Conservation (phyloP, 1,140 invertebrate genomes). For the Panagrolaimus sp. region DNA sequence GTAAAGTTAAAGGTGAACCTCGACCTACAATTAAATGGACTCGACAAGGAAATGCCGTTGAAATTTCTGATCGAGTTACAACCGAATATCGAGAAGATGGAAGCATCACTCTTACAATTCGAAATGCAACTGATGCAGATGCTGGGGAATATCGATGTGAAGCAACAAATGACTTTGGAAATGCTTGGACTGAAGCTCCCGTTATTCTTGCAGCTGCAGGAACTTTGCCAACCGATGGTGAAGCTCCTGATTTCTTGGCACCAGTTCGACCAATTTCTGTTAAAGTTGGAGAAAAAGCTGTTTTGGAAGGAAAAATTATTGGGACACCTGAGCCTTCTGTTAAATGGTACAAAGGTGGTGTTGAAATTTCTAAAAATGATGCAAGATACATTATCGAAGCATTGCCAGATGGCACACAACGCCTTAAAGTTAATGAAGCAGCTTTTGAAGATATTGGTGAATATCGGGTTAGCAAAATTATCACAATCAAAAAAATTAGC, state of each 20-base stretch:
- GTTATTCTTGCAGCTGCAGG: constrained; percentile 44
- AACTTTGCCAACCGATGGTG: constrained; percentile 47
- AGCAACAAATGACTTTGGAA: constrained; percentile 53
- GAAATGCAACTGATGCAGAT: constrained; percentile 68
- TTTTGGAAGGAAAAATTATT: constrained; percentile 70
- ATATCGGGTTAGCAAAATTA: constrained; percentile 12
- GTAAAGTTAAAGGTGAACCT: constrained; percentile 60
- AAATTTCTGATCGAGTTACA: constrained; percentile 58
- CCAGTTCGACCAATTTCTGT: constrained; percentile 54
- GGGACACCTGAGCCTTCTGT: constrained; percentile 76
- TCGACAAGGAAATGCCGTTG: constrained; percentile 60
- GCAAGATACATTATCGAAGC: constrained; percentile 60
- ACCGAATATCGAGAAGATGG: constrained; percentile 51
- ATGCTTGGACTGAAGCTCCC: constrained; percentile 56
- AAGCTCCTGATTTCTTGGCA: constrained; percentile 53
- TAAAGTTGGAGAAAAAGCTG: constrained; percentile 71
- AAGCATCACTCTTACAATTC: constrained; percentile 66
- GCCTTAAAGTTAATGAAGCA: constrained; percentile 69
- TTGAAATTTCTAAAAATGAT: constrained; percentile 56
- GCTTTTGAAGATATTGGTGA: constrained; percentile 72
- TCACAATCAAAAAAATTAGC: too few species aligned
- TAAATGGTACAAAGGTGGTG: constrained; percentile 66
- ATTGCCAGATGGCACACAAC: constrained; percentile 71
- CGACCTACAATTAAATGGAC: constrained; percentile 69
- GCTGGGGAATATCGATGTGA: constrained; percentile 68